Evolutionary conservation across 1,140 invertebrate species (phyloP).

Genomic region (Samia ricini): DNA sequence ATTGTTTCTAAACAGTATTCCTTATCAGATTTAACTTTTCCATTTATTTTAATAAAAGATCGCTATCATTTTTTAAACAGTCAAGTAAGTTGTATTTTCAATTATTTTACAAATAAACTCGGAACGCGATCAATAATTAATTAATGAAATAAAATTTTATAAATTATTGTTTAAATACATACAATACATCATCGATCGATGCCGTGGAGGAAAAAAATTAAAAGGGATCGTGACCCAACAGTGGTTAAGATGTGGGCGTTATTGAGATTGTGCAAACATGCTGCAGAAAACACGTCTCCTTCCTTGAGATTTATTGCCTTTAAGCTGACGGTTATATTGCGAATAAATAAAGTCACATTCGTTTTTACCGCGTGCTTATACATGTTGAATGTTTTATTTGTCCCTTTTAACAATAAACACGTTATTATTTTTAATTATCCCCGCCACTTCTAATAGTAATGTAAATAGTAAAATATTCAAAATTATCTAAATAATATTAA

Average conservation of each 20-base stretch:
- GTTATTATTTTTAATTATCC: neutral
- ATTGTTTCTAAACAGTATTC: too few species aligned
- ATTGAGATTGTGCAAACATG: constrained; percentile 12
- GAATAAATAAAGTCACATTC: constrained; percentile 3
- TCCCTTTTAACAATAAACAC: neutral
- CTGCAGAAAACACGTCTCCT: constrained; percentile 8
- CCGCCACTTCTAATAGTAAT: too few species aligned
- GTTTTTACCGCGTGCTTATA: neutral
- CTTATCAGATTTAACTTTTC: too few species aligned
- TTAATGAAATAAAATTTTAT: neutral
- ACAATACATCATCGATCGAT: neutral
- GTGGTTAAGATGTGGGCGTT: constrained; percentile 19
- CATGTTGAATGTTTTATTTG: neutral
- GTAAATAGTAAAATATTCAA: too few species aligned
- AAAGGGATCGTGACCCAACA: constrained; percentile 18
- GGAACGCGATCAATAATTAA: neutral
- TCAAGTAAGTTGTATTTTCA: too few species aligned
- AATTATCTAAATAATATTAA: too few species aligned
- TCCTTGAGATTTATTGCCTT: constrained; percentile 9
- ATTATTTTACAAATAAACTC: neutral
- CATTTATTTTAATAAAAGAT: too few species aligned
- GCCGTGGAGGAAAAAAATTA: constrained; percentile 6
- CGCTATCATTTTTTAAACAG: too few species aligned
- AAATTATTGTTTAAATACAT: neutral
- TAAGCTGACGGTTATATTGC: constrained; percentile 5